These are phyloP conservation scores for Microtus montanus DNA, from an alignment of 2,113 vertebrate genomes.

Conservation along the genomic window DNA sequence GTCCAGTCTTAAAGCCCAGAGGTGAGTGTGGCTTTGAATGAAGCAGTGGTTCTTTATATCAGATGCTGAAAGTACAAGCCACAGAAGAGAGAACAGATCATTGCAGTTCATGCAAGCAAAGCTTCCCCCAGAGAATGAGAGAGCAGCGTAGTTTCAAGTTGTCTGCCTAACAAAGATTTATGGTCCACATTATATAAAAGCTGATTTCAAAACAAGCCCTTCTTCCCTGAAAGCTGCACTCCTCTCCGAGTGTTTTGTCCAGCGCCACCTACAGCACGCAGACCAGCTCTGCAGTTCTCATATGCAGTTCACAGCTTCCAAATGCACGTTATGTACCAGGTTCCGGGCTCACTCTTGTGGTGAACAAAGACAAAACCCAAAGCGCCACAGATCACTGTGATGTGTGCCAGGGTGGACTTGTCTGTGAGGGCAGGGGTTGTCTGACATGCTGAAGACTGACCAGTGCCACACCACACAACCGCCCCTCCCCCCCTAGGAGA, in stretches of 20 bases:
- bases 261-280: not conserved
- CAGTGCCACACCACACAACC: too few species aligned
- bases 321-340: not conserved
- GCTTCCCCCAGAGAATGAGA: not conserved
- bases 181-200: not conserved
- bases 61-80: not conserved
- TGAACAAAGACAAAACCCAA: conserved; percentile 31
- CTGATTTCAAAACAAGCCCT: not conserved
- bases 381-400: not conserved
- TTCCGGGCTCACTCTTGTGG: not conserved
- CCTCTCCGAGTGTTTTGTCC: not conserved
- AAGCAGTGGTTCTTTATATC: not conserved
- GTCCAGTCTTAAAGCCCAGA: not conserved
- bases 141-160: not conserved
- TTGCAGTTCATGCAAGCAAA: not conserved
- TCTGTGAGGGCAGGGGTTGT: not conserved
- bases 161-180: not conserved
- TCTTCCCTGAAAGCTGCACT: not conserved
- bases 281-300: not conserved
- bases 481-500: not conserved
- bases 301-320: not conserved
- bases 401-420: not conserved
- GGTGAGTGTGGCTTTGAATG: not conserved
- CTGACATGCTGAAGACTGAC: not conserved
- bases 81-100: not conserved